Evolutionary conservation across 1,140 invertebrate genomes (phyloP).

Genomic region (Hypothenemus hampei): DNA sequence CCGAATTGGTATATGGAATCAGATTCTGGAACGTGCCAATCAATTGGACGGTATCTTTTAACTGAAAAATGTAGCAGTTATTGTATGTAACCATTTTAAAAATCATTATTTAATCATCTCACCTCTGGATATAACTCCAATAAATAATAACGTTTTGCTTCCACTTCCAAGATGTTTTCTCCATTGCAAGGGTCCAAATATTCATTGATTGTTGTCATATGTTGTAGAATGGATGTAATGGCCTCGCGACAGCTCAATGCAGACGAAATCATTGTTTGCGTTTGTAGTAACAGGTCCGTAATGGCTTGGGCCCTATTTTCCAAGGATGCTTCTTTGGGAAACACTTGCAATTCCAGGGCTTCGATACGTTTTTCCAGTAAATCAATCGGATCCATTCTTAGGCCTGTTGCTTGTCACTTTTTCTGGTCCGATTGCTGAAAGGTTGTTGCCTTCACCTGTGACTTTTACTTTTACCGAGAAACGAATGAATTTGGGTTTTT

Average conservation of each 20-base stretch:
- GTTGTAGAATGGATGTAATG: constrained; percentile 38
- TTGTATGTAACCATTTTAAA: neutral
- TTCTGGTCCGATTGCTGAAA: too few relatives aligned
- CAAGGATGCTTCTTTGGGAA: constrained; percentile 29
- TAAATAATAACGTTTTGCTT: constrained; percentile 39
- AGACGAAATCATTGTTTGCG: constrained; percentile 43
- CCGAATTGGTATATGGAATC: constrained; percentile 35
- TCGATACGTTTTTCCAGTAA: constrained; percentile 41
- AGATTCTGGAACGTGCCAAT: constrained; percentile 37
- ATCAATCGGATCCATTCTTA: constrained; percentile 36
- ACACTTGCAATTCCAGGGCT: constrained; percentile 38
- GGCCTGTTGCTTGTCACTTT: too few relatives aligned
- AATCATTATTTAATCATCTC: neutral
- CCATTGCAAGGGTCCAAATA: constrained; percentile 41
- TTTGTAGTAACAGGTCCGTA: constrained; percentile 38
- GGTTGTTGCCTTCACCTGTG: too few relatives aligned
- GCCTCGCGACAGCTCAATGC: constrained; percentile 42
- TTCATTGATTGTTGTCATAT: constrained; percentile 39
- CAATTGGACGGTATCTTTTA: constrained; percentile 36
- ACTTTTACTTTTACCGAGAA: too few relatives aligned
- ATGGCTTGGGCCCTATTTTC: constrained; percentile 33
- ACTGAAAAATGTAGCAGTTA: constrained; percentile 10
- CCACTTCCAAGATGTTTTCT: constrained; percentile 37
- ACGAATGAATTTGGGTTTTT: too few relatives aligned
- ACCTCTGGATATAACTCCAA: constrained; percentile 40